Conservation (phyloP, 2,888 invertebrate species). For the Psylliodes chrysocephalus region DNA sequence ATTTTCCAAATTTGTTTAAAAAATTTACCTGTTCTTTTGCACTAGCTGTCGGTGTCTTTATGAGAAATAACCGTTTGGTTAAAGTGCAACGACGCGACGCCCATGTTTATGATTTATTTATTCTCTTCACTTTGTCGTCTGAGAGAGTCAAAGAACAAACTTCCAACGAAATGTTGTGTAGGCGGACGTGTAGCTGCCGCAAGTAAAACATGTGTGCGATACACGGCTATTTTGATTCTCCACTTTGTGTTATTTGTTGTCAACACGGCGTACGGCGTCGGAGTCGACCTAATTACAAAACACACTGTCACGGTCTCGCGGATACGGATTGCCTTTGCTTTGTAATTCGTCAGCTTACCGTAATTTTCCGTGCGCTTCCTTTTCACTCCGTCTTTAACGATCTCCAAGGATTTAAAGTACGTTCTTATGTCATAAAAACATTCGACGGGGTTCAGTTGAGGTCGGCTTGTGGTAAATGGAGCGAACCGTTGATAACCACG, state of each 20-base stretch:
- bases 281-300: constrained; percentile 29
- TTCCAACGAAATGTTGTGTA: not conserved
- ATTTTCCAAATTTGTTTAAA: too few relatives aligned
- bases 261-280: constrained; percentile 15
- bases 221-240: constrained; percentile 29
- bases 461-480: not conserved
- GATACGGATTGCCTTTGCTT: not conserved
- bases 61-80: too few relatives aligned
- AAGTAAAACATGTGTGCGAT: not conserved
- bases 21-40: too few relatives aligned
- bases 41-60: too few relatives aligned
- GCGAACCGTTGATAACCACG: not conserved
- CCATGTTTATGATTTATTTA: too few relatives aligned
- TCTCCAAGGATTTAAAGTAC: not conserved
- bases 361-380: too few relatives aligned
- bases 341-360: not conserved
- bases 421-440: not conserved
- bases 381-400: too few relatives aligned
- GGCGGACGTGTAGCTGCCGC: not conserved
- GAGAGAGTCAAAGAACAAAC: too few relatives aligned
- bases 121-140: too few relatives aligned
- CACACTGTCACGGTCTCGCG: not conserved
- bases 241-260: constrained; percentile 25
- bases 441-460: not conserved
- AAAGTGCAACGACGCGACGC: too few relatives aligned